These are phyloP conservation scores for Drosophila sechellia DNA, from an alignment of 1,140 invertebrate species.

Conservation along the genomic window DNA sequence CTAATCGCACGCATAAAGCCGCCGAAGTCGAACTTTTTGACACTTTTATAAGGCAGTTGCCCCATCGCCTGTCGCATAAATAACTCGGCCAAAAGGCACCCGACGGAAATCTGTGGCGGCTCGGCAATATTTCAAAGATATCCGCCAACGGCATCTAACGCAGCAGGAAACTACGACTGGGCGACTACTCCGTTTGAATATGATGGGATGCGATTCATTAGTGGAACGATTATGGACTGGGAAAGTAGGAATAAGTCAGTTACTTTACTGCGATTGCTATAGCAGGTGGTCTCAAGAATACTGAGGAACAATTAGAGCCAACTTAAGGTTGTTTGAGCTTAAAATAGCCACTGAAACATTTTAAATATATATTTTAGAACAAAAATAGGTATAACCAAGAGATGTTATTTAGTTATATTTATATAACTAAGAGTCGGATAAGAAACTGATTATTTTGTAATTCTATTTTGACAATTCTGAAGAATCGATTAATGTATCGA, in stretches of 20 bases:
- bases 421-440: too few relatives aligned
- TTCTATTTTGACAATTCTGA: too few relatives aligned
- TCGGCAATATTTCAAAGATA: conserved; percentile 61
- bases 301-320: neutral
- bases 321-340: too few relatives aligned
- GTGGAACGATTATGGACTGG: conserved; percentile 18
- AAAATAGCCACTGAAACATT: too few relatives aligned
- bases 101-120: conserved; percentile 63
- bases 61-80: conserved; percentile 75
- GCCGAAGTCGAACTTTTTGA: conserved; percentile 67
- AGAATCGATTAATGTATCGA: too few relatives aligned
- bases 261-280: conserved; percentile 17
- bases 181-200: conserved; percentile 23
- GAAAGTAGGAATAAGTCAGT: conserved; percentile 18
- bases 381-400: too few relatives aligned
- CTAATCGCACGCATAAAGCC: conserved; percentile 72
- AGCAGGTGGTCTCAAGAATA: neutral
- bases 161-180: conserved; percentile 53
- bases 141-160: conserved; percentile 42
- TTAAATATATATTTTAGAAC: too few relatives aligned
- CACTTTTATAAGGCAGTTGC: conserved; percentile 81
- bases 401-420: too few relatives aligned
- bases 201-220: conserved; percentile 43
- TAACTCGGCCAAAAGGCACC: conserved; percentile 71
- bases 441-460: too few relatives aligned